Percentiles rank a stretch among this genome's conserved stretches.
These are phyloP conservation scores for Lycaon pictus DNA, from an alignment of 2,113 vertebrate genomes.

Conservation along the genomic window DNA sequence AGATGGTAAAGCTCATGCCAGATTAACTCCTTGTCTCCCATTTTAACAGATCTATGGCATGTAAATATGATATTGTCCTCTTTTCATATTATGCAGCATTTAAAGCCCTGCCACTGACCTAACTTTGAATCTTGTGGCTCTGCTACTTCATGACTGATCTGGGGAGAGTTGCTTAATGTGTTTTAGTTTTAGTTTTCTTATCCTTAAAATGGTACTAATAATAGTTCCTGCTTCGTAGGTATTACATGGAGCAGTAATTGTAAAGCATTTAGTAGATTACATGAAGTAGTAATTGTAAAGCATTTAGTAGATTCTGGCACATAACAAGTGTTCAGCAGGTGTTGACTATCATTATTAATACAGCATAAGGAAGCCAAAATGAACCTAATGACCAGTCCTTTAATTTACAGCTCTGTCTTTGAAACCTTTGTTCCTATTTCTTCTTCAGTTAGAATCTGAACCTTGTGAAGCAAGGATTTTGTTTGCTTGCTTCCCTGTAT, in stretches of 20 bases:
- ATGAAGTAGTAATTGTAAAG: not conserved
- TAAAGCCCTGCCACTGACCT: conserved; percentile 1
- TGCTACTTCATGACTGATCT: conserved; percentile 9
- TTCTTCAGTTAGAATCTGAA: not conserved
- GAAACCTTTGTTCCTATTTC: conserved; percentile 39
- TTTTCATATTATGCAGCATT: not conserved
- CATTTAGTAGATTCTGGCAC: conserved; percentile 14
- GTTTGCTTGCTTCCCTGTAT: conserved; percentile 3
- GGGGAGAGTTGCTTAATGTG: conserved; percentile 6
- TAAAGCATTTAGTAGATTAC: conserved; percentile 14
- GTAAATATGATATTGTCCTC: conserved; percentile 38
- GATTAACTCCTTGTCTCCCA: not conserved
- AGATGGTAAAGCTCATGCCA: not conserved
- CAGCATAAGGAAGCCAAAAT: not conserved
- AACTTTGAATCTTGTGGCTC: conserved; percentile 8
- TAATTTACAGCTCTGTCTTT: conserved; percentile 46
- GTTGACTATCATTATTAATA: not conserved
- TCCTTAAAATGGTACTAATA: conserved; percentile 38
- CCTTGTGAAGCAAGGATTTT: not conserved
- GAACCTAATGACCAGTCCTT: not conserved
- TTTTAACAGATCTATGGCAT: conserved; percentile 43
- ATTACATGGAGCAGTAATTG: not conserved
- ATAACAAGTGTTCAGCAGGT: conserved; percentile 9
- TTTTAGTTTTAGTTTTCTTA: conserved; percentile 59
- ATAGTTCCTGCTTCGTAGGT: not conserved